phyloP scores from a whole-genome alignment of 2,888 invertebrate species.

The Platycheirus rosarum region DNA sequence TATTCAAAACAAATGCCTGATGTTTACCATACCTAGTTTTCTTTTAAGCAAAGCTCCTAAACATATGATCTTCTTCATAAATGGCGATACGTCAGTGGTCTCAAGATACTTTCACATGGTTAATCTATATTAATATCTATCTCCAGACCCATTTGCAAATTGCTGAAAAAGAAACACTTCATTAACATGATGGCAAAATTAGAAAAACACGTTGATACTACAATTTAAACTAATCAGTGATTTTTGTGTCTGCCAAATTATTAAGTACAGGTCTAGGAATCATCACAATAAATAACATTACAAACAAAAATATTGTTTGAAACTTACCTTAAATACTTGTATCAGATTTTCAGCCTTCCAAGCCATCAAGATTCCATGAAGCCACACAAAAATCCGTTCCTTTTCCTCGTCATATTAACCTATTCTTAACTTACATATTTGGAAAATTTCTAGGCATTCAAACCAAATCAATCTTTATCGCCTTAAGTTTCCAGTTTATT shows the following conservation, averaged over 20 bases:
- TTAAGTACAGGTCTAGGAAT: constrained; percentile 16
- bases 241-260: constrained; percentile 16
- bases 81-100: too few relatives aligned
- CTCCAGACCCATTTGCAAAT: too few relatives aligned
- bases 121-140: too few relatives aligned
- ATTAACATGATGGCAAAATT: neutral
- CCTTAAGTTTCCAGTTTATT: constrained; percentile 63
- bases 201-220: neutral
- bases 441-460: neutral
- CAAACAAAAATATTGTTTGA: neutral
- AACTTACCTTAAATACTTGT: neutral
- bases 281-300: neutral
- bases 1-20: too few relatives aligned
- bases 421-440: too few relatives aligned
- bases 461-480: constrained; percentile 11
- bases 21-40: too few relatives aligned
- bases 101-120: too few relatives aligned
- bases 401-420: too few relatives aligned
- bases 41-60: too few relatives aligned
- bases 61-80: too few relatives aligned
- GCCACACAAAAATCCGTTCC: too few relatives aligned
- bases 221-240: constrained; percentile 3
- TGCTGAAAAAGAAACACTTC: neutral
- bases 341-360: neutral
- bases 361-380: neutral